Percentiles rank a stretch among this genome's conserved stretches.
Conservation (phyloP, 2,113 vertebrate species). For the Oryzias curvinotus region DNA sequence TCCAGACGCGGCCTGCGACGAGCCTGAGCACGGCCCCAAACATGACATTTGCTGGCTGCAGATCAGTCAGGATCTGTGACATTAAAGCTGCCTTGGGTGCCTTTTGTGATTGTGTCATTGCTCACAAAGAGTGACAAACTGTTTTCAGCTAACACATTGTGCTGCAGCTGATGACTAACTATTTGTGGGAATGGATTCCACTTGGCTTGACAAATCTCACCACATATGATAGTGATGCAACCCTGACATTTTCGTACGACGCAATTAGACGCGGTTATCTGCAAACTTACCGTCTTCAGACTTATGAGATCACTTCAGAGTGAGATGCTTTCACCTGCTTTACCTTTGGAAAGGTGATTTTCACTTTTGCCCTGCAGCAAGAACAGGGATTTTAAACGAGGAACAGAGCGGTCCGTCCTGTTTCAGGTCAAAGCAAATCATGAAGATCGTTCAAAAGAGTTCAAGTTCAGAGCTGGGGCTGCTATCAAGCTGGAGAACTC, state of each 20-base stretch:
- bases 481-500: background rate
- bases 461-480: too few relatives aligned
- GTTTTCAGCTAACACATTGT: slow-evolving; percentile 58
- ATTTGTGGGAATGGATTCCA: slow-evolving; percentile 61
- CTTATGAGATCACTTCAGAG: background rate
- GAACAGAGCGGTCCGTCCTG: too few relatives aligned
- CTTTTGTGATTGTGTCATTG: slow-evolving; percentile 46
- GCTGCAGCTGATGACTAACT: slow-evolving; percentile 59
- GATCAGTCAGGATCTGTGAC: slow-evolving; percentile 5
- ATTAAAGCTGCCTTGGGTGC: slow-evolving; percentile 7
- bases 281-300: slow-evolving; percentile 31
- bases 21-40: background rate
- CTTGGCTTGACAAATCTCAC: slow-evolving; percentile 55
- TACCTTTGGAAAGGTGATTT: background rate
- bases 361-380: background rate
- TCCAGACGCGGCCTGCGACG: background rate
- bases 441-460: background rate
- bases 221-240: slow-evolving; percentile 61
- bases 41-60: slow-evolving; percentile 13
- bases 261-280: slow-evolving; percentile 36
- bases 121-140: slow-evolving; percentile 57
- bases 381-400: too few relatives aligned
- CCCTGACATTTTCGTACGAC: slow-evolving; percentile 52
- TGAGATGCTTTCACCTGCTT: slow-evolving; percentile 9
- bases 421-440: background rate